phyloP scores from a whole-genome alignment of 2,888 invertebrate genomes.

The Lasioglossum villosulum region DNA sequence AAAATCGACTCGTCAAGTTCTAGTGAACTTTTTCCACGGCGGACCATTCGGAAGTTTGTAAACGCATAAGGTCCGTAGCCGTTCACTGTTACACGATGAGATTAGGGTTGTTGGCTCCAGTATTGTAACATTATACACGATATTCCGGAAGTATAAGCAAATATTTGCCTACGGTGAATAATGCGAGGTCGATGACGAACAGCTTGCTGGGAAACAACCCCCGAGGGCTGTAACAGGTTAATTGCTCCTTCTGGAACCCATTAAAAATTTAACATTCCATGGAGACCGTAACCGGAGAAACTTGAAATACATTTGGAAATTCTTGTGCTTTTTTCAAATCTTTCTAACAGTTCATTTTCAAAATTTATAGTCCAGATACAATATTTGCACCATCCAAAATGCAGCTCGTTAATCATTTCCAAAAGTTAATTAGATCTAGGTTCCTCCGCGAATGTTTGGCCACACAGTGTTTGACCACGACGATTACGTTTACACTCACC shows the following conservation, averaged over 20 bases:
- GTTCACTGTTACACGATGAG: background rate
- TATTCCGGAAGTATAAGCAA: background rate
- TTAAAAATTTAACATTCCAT: background rate
- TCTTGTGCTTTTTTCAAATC: too few species aligned
- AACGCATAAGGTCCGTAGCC: background rate
- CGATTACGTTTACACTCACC: too few species aligned
- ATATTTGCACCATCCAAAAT: too few species aligned
- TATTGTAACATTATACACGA: background rate
- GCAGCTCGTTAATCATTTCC: too few species aligned
- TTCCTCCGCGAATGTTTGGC: too few species aligned
- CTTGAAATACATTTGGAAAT: background rate
- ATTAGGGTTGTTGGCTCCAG: background rate
- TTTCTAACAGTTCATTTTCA: too few species aligned
- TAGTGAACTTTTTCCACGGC: background rate
- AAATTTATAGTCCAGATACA: too few species aligned
- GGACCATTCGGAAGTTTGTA: background rate
- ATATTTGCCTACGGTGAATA: background rate
- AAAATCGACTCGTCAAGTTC: background rate
- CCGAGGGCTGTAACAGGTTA: background rate
- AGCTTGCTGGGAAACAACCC: background rate
- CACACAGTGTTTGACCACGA: too few species aligned
- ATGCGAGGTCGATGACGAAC: background rate
- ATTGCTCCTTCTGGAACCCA: background rate
- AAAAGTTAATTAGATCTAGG: too few species aligned
- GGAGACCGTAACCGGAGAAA: background rate